phyloP scores from a whole-genome alignment of 92 coral and sea anemone genomes.

The Parazoanthus atlanticus region DNA sequence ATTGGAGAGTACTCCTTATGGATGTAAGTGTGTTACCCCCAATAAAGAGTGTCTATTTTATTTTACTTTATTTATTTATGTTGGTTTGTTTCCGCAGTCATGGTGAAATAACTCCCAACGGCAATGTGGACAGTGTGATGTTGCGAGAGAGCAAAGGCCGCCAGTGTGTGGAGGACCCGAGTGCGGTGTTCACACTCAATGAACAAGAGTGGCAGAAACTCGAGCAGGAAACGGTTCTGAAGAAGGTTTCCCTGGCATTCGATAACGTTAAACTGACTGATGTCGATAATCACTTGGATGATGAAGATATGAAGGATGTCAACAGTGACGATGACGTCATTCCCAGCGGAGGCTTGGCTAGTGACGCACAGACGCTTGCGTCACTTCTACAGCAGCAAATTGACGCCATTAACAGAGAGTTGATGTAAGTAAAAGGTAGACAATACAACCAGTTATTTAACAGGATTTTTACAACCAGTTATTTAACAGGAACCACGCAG shows the following conservation, averaged over 20 bases:
- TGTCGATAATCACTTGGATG: constrained; percentile 62
- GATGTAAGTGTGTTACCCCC: too few species aligned
- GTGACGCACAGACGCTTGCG: constrained; percentile 90
- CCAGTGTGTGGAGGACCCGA: constrained; percentile 79
- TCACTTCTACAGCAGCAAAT: constrained; percentile 94
- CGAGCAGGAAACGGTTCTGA: constrained; percentile 90
- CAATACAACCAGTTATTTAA: too few species aligned
- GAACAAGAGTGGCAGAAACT: constrained; percentile 99
- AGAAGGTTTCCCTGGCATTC: constrained; percentile 89
- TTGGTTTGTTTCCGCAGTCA: not conserved
- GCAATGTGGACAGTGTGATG: constrained; percentile 45
- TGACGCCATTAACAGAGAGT: constrained; percentile 89
- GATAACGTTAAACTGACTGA: constrained; percentile 71
- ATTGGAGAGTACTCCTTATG: too few species aligned
- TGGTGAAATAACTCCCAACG: constrained; percentile 39
- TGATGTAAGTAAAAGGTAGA: constrained; percentile 18
- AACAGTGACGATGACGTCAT: constrained; percentile 50
- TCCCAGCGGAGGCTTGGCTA: constrained; percentile 70
- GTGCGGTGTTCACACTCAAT: constrained; percentile 91
- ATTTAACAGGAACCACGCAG: constrained; percentile 47
- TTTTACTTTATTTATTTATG: too few species aligned
- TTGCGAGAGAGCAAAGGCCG: constrained; percentile 93
- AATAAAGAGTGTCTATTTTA: too few species aligned
- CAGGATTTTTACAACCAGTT: not conserved
- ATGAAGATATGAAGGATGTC: constrained; percentile 64